A percentile compares a stretch with the other conserved stretches of the same genome.
phyloP scores from a whole-genome alignment of 2,113 vertebrate genomes.

The Oreocharis arfaki region DNA sequence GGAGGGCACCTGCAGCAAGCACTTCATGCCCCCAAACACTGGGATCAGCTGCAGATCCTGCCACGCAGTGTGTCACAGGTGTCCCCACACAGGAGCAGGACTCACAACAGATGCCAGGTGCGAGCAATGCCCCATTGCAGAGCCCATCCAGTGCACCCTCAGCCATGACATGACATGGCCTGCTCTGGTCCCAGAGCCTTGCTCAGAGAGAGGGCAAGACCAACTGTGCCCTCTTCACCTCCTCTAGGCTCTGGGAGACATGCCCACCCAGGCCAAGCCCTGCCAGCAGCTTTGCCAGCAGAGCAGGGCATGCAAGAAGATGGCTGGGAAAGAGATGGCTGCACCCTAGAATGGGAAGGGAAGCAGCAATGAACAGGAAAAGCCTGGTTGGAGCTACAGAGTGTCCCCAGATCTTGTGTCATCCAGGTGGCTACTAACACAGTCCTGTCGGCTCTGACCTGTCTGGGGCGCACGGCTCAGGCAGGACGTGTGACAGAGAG shows the following conservation, averaged over 20 bases:
- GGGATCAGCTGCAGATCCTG: background rate
- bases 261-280: background rate
- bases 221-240: background rate
- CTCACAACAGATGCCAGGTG: background rate
- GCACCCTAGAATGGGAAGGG: background rate
- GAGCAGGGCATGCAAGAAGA: background rate
- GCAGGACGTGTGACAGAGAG: background rate
- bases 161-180: background rate
- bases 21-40: rapidly evolving
- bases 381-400: background rate
- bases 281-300: background rate
- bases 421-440: background rate
- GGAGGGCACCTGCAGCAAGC: too few species aligned
- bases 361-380: background rate
- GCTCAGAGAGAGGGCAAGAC: background rate
- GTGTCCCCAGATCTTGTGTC: background rate
- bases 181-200: background rate
- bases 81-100: background rate
- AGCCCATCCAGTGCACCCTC: background rate
- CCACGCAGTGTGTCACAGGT: rapidly evolving
- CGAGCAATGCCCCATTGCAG: rapidly evolving
- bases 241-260: background rate
- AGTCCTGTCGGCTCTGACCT: background rate
- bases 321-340: background rate
- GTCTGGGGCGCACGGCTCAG: rapidly evolving